These are phyloP conservation scores for Tetranychus piercei DNA, from an alignment of 2,888 invertebrate species.

Conservation along the genomic window DNA sequence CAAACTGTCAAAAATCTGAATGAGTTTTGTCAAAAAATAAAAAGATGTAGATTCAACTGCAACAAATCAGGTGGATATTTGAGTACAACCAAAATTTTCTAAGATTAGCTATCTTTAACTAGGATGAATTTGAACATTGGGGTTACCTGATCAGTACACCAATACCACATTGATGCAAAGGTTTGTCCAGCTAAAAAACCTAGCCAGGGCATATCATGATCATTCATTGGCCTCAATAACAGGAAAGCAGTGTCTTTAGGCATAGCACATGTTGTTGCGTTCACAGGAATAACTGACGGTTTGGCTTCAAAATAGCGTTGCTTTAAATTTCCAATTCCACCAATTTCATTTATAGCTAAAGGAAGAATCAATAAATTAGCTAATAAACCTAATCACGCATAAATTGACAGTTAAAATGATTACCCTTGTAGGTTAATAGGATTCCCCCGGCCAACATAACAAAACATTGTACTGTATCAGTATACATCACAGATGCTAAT, in stretches of 20 bases:
- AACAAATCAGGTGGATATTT: not conserved
- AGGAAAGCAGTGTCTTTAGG: conserved; percentile 33
- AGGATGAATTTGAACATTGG: not conserved
- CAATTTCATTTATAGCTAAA: conserved; percentile 33
- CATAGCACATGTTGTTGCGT: conserved; percentile 29
- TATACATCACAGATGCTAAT: conserved; percentile 32
- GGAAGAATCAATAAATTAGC: not conserved
- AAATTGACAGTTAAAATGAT: conserved; percentile 13
- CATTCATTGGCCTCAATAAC: conserved; percentile 34
- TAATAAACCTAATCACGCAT: not conserved
- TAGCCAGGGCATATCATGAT: conserved; percentile 38
- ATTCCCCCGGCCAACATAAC: conserved; percentile 36
- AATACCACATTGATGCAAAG: conserved; percentile 37
- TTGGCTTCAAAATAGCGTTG: conserved; percentile 31
- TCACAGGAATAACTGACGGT: conserved; percentile 22
- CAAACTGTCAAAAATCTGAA: not conserved
- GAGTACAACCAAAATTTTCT: not conserved
- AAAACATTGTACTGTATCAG: conserved; percentile 35
- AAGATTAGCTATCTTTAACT: not conserved
- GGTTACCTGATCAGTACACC: conserved; percentile 30
- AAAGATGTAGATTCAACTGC: conserved; percentile 1
- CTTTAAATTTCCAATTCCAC: conserved; percentile 33
- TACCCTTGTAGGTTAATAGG: conserved; percentile 32
- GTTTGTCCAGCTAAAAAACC: conserved; percentile 39
- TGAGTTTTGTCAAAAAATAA: not conserved